Evolutionary conservation across 1,140 invertebrate genomes (phyloP).

Genomic region (Pogonomyrmex californicus): DNA sequence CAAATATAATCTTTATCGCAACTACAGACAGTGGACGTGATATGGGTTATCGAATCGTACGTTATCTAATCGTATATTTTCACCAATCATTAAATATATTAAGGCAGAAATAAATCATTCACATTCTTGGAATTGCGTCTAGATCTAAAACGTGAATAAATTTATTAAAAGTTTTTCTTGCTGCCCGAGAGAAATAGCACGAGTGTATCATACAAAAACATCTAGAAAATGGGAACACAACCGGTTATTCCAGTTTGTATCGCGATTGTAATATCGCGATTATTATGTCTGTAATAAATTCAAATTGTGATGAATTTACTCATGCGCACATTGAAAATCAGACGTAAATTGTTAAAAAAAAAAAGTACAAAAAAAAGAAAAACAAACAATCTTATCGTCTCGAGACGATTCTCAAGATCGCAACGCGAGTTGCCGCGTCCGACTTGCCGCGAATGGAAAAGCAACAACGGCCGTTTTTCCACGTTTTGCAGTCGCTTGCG

Average conservation of each 20-base stretch:
- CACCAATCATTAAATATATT: conserved; percentile 9
- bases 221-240: background rate
- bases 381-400: background rate
- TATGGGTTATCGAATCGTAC: conserved; percentile 22
- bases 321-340: background rate
- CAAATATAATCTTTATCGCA: background rate
- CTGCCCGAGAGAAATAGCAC: too few species aligned
- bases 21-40: conserved; percentile 1
- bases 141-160: background rate
- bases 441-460: conserved; percentile 25
- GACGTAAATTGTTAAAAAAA: background rate
- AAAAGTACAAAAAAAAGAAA: too few species aligned
- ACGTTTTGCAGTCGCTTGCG: conserved; percentile 22
- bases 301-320: background rate
- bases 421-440: conserved; percentile 1
- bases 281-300: background rate
- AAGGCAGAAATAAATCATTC: background rate
- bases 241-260: background rate
- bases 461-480: conserved; percentile 45
- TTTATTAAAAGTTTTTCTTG: background rate
- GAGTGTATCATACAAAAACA: background rate
- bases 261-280: background rate
- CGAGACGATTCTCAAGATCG: background rate
- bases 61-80: conserved; percentile 40
- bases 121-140: background rate